Evolutionary conservation across 2,888 invertebrate genomes (phyloP).

Genomic region (Drosophila barbarae): DNA sequence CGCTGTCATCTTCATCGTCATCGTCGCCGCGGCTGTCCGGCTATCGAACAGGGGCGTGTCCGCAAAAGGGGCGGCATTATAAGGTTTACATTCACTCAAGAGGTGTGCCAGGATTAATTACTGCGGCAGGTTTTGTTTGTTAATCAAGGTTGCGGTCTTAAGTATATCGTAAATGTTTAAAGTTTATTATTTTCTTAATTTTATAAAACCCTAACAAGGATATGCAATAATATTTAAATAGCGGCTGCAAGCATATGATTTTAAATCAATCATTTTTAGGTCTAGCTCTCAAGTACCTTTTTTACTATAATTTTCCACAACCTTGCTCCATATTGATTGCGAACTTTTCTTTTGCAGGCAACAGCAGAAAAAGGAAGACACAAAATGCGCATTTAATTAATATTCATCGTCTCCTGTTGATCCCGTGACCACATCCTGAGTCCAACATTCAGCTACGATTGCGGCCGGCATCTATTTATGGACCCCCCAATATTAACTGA

Average conservation of each 20-base stretch:
- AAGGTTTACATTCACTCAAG: not conserved
- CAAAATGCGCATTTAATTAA: slow-evolving; percentile 65
- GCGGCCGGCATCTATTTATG: slow-evolving; percentile 51
- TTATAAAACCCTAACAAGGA: not conserved
- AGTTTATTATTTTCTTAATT: not conserved
- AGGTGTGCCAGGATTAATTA: not conserved
- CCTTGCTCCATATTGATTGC: slow-evolving; percentile 9
- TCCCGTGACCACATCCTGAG: slow-evolving; percentile 8
- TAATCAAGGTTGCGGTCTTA: not conserved
- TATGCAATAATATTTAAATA: not conserved
- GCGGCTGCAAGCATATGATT: too few relatives aligned
- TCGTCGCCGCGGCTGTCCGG: slow-evolving; percentile 29
- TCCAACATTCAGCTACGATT: slow-evolving; percentile 2
- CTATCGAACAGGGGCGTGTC: slow-evolving; percentile 11
- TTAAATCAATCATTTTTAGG: too few relatives aligned
- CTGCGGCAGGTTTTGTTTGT: not conserved
- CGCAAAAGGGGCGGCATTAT: not conserved
- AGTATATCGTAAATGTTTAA: not conserved
- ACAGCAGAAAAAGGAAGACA: not conserved
- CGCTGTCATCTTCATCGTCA: slow-evolving; percentile 64
- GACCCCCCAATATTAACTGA: slow-evolving; percentile 50
- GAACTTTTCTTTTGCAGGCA: slow-evolving; percentile 4
- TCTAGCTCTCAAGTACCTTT: not conserved
- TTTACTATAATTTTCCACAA: not conserved
- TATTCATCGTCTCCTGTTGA: slow-evolving; percentile 48